These are phyloP conservation scores for Siderastrea siderea DNA, from an alignment of 92 coral and sea anemone species.

Conservation along the genomic window DNA sequence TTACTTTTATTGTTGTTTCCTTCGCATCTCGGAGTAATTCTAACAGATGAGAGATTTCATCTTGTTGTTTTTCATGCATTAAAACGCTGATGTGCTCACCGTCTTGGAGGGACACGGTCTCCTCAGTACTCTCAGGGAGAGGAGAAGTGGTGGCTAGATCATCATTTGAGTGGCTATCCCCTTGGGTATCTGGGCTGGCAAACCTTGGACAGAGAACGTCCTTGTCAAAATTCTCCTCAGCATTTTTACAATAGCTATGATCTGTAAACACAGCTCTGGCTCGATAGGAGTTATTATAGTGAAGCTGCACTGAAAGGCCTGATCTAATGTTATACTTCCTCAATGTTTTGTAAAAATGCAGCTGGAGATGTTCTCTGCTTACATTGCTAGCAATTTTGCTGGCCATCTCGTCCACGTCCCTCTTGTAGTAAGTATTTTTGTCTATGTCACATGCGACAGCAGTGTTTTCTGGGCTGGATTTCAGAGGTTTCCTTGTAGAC, in stretches of 20 bases:
- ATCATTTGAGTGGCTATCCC: neutral
- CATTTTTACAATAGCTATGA: conserved; percentile 28
- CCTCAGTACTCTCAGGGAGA: conserved; percentile 24
- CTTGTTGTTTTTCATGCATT: conserved; percentile 34
- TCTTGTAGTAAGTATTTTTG: conserved; percentile 27
- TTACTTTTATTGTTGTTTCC: conserved; percentile 47
- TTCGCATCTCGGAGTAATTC: conserved; percentile 15
- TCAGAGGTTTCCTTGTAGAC: conserved; percentile 45
- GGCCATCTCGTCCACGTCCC: conserved; percentile 38
- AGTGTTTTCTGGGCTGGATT: conserved; percentile 9
- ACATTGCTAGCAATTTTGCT: conserved; percentile 30
- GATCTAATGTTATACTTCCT: conserved; percentile 46
- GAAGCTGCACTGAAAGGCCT: conserved; percentile 46
- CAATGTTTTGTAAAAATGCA: conserved; percentile 47
- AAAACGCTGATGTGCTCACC: conserved; percentile 14
- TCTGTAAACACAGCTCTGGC: conserved; percentile 46
- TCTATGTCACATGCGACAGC: conserved; percentile 20
- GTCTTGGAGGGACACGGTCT: conserved; percentile 1
- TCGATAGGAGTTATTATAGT: conserved; percentile 30
- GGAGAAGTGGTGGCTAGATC: conserved; percentile 20
- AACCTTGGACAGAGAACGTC: conserved; percentile 23
- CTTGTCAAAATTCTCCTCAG: conserved; percentile 31
- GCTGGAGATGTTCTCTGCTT: conserved; percentile 37
- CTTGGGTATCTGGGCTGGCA: conserved; percentile 11
- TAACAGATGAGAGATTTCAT: conserved; percentile 23